Evolutionary conservation across 2,888 invertebrate genomes (phyloP).

Genomic region (Protophormia terraenovae): DNA sequence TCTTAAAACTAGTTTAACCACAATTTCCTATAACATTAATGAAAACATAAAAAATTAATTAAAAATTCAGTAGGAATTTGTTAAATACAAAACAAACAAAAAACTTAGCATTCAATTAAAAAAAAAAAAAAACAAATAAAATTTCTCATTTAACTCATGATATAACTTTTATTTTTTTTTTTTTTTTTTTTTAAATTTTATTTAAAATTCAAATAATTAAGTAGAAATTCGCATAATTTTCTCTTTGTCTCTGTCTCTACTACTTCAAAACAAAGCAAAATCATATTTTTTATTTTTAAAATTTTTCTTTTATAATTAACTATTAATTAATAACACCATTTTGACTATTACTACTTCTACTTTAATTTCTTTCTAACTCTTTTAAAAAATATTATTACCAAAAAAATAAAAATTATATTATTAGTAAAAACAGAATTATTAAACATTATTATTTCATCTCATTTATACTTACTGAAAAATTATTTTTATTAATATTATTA

Average conservation of each 20-base stretch:
- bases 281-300: conserved; percentile 24
- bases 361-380: conserved; percentile 28
- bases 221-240: conserved; percentile 55
- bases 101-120: conserved; percentile 7
- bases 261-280: conserved; percentile 21
- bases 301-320: conserved; percentile 22
- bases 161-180: conserved; percentile 15
- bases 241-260: not conserved
- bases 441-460: conserved; percentile 51
- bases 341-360: conserved; percentile 31
- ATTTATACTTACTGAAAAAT: conserved; percentile 29
- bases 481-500: conserved; percentile 63
- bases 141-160: conserved; percentile 8
- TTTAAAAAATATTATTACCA: conserved; percentile 26
- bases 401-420: conserved; percentile 64
- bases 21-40: conserved; percentile 18
- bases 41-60: conserved; percentile 6
- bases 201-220: conserved; percentile 11
- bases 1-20: conserved; percentile 6
- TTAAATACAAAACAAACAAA: conserved; percentile 54
- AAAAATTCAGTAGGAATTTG: conserved; percentile 66
- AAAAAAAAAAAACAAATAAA: conserved; percentile 23
- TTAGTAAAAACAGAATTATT: conserved; percentile 48
- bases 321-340: conserved; percentile 47
- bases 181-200: conserved; percentile 13